These are phyloP conservation scores for Polyommatus icarus DNA, from an alignment of 2,888 invertebrate genomes.

Conservation along the genomic window DNA sequence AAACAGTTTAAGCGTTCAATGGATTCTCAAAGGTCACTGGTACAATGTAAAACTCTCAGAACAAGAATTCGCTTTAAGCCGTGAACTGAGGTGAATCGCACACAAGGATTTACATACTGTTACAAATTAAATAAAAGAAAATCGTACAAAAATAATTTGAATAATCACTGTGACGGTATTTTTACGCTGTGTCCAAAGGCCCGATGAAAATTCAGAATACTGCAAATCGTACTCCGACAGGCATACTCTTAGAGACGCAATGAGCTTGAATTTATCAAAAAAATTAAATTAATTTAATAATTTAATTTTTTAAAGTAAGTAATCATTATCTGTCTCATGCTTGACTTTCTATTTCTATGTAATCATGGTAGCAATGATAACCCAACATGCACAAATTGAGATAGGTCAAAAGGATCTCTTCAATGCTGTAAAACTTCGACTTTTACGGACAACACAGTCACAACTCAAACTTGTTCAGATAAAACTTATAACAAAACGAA, in stretches of 20 bases:
- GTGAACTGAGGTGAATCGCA: constrained; percentile 19
- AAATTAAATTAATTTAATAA: too few species aligned
- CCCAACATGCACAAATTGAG: too few species aligned
- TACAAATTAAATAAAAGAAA: constrained; percentile 12
- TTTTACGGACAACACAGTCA: not conserved
- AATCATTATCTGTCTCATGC: too few species aligned
- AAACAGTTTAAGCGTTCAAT: constrained; percentile 1
- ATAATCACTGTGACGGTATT: not conserved
- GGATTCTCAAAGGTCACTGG: not conserved
- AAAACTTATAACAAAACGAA: not conserved
- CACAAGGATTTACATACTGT: constrained; percentile 9
- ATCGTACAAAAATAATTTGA: not conserved
- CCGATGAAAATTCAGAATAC: not conserved
- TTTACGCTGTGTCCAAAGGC: not conserved
- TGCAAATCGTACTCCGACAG: too few species aligned
- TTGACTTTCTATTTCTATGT: too few species aligned
- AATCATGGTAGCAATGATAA: too few species aligned
- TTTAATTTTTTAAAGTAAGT: too few species aligned
- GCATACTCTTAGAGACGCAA: too few species aligned
- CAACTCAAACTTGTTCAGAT: not conserved
- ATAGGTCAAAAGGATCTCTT: not conserved
- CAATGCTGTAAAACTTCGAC: not conserved
- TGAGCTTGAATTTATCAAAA: too few species aligned
- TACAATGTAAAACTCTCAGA: constrained; percentile 22
- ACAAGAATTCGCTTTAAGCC: not conserved